Base-by-base conservation (phyloP, 2,888 invertebrate genomes). In the Rotaria socialis region DNA sequence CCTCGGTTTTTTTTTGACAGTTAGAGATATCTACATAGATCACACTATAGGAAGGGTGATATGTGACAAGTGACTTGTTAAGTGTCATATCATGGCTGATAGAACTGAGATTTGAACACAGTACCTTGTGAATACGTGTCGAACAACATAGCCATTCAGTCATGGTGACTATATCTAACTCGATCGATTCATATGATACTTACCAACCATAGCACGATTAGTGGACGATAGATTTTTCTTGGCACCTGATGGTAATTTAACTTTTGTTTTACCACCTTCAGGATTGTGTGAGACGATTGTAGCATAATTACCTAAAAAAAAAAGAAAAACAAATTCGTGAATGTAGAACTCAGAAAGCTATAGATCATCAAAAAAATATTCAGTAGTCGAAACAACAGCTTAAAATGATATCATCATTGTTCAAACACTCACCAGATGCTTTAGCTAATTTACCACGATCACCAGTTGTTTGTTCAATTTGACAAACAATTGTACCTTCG, bases 401-500 rank as follows among this genome's bases (percentile, higher is more conserved):
- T 67, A 35, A 22, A 47, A 80, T 19, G 19, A 16, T 80, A 11
- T 80, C 80, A 80, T 80, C 80, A 80, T 47, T 47, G 80, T 47
- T 47, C 80, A 43, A 47, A 47, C 80, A 80, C 80, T 47, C 24
- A 80, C 91, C 99, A 89, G 98, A 98, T 74, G 97, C 96, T 90
- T 97, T 94, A 58, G 99, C 99, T 89, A 99, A 93, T 91, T 97
- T 95, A 90, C 99, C 99, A 90, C 99, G 94, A 92, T 99, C 99
- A 88, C 99, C 99, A 90, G 96, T 96, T 92, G 99, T 99, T 92
- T 99, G 98, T 92, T 99, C 99, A 90, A 99, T 92, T 92, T 98
- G 98, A 92, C 99, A 99, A 80, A 99, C 95, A 91, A 98, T 96
- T 87, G 99, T 99, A 93, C 99, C 99, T 93, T 99, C 99, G 90